Evolutionary conservation across 2,797 vertebrate species (phyloP).

Genomic region (Huso huso): DNA sequence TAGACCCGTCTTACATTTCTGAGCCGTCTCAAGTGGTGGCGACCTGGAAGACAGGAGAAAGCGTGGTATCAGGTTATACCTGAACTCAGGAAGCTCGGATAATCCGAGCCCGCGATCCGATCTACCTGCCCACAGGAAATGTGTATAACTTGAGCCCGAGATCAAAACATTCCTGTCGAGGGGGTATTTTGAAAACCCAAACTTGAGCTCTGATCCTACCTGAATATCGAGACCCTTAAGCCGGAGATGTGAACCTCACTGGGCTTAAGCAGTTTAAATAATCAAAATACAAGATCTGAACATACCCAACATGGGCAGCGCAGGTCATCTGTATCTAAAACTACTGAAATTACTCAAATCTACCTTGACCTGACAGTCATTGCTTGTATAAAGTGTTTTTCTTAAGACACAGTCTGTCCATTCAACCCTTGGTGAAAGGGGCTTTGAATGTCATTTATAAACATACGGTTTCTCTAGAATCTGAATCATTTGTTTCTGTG

Average conservation of each 20-base stretch:
- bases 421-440: too few species aligned
- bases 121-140: constrained; percentile 17
- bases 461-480: too few species aligned
- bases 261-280: background rate
- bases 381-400: too few species aligned
- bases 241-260: constrained; percentile 17
- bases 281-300: constrained; percentile 5
- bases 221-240: constrained; percentile 24
- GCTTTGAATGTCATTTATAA: too few species aligned
- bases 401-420: too few species aligned
- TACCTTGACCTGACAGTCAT: too few species aligned
- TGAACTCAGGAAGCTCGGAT: constrained; percentile 14
- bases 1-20: too few species aligned
- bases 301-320: constrained; percentile 1
- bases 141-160: constrained; percentile 9
- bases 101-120: constrained; percentile 9
- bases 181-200: constrained; percentile 6
- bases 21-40: background rate
- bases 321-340: background rate
- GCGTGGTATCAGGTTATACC: constrained; percentile 8
- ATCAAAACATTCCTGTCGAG: constrained; percentile 6
- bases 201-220: constrained; percentile 33
- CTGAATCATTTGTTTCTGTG: too few species aligned
- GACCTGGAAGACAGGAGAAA: constrained; percentile 13
- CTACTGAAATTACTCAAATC: too few species aligned